These are phyloP conservation scores for Mastomys coucha DNA, from an alignment of 2,113 vertebrate genomes.

Conservation along the genomic window DNA sequence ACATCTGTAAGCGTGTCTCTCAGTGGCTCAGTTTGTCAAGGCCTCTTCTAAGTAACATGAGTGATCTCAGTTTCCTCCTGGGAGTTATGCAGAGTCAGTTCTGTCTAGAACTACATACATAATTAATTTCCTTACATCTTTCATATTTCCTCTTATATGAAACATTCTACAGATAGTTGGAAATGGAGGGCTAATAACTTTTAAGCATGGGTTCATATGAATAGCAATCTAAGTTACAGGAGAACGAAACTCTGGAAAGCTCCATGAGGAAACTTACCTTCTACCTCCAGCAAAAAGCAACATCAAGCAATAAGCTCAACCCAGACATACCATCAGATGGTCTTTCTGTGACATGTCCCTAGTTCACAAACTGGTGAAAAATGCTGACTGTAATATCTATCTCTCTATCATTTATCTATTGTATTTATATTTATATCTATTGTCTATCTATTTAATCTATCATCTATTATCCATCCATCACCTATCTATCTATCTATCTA, in stretches of 20 bases:
- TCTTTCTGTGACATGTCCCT: background rate
- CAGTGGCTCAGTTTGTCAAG: background rate
- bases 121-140: constrained; percentile 8
- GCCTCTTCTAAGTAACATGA: background rate
- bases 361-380: background rate
- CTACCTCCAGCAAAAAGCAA: background rate
- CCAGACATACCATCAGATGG: background rate
- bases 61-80: background rate
- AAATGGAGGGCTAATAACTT: background rate
- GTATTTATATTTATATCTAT: background rate
- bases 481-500: background rate
- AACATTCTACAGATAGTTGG: background rate
- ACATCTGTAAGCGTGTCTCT: background rate
- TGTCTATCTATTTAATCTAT: background rate
- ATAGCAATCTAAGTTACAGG: background rate
- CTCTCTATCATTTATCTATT: background rate
- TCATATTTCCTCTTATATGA: constrained; percentile 1
- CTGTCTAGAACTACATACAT: background rate
- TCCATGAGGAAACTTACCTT: background rate
- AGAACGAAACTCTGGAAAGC: background rate
- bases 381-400: background rate
- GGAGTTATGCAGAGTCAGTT: background rate
- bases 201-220: background rate
- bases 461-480: background rate
- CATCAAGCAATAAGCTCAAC: background rate